Percentiles rank a stretch among this genome's conserved stretches.
Conservation (phyloP, 2,888 invertebrate species). For the Synergus umbraculus region DNA sequence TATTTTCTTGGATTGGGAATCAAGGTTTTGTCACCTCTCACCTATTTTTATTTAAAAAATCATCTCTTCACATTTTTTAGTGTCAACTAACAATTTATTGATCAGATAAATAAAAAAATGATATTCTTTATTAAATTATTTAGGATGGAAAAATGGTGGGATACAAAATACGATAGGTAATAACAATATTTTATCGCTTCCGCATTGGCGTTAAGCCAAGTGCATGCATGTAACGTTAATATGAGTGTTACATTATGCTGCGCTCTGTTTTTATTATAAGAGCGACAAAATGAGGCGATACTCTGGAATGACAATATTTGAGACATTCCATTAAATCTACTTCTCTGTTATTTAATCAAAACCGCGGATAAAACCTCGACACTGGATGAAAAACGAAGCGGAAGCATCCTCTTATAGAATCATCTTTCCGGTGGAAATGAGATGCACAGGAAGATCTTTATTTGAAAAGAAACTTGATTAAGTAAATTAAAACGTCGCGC, state of each 20-base stretch:
- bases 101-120: no score
- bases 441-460: constrained; percentile 19
- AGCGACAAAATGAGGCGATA: constrained; percentile 13
- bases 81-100: no score
- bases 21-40: no score
- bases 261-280: constrained; percentile 1
- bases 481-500: constrained; percentile 25
- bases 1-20: no score
- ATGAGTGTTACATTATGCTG: constrained; percentile 23
- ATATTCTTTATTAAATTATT: no score
- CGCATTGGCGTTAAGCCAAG: neutral
- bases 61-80: no score
- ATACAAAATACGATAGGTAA: neutral
- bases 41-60: no score
- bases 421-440: constrained; percentile 4
- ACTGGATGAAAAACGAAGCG: neutral
- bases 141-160: no score
- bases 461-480: constrained; percentile 18
- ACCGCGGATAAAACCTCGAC: constrained; percentile 1
- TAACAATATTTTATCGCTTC: constrained; percentile 5
- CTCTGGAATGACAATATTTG: constrained; percentile 27
- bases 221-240: constrained; percentile 22
- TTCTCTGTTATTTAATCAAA: neutral
- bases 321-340: constrained; percentile 9
- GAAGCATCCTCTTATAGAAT: neutral